Evolutionary conservation across 1,140 invertebrate genomes (phyloP), one percentile per base, ranked within the genome.

Genomic region (Spodoptera frugiperda): DNA sequence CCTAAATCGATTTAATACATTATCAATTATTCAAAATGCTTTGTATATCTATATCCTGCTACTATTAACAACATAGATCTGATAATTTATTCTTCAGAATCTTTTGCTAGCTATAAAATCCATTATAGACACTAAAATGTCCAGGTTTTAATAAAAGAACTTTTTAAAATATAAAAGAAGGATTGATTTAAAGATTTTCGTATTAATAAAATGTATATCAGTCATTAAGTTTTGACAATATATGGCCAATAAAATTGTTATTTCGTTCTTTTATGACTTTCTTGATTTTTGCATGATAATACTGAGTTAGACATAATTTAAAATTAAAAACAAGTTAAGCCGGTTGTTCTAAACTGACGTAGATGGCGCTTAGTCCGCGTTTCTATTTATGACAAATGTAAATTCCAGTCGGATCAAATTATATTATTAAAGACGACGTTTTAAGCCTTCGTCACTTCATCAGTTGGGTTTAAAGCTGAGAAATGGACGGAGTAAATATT

Each of bases 311-410:
- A n/a, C n/a, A n/a, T 30, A 6, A 8, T 61, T n/a, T n/a, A n/a
- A 61, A 39, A 33, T 33, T 33, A 30, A 8, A 68, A 51, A 53
- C 65, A 1, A 6, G 21, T 53, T 33, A n/a, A 15, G 12, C 19
- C 48, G 21, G 48, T 53, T 68, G 44, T 48, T 49, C 48, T 10
- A n/a, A 1, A 4, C 14, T 48, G n/a, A 68, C 14, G 5, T 30
- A 68, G 65, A 68, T 68, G 65, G 65, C 65, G 65, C 48, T 68
- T 25, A 51, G 14, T 11, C n/a, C 14, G 9, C 48, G 11, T 11
- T 49, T 30, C 48, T 68, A 68, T 68, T 68, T 68, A 51, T 68
- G 33, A 48, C 44, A 19, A 65, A 46, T 65, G 65, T 33, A n/a
- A 65, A 49, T 48, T 48, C 61, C 46, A 46, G 61, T 46, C 19